Percentiles rank a stretch among this genome's conserved stretches.
phyloP scores from a whole-genome alignment of 2,888 invertebrate genomes.

The Cepaea hortensis region DNA sequence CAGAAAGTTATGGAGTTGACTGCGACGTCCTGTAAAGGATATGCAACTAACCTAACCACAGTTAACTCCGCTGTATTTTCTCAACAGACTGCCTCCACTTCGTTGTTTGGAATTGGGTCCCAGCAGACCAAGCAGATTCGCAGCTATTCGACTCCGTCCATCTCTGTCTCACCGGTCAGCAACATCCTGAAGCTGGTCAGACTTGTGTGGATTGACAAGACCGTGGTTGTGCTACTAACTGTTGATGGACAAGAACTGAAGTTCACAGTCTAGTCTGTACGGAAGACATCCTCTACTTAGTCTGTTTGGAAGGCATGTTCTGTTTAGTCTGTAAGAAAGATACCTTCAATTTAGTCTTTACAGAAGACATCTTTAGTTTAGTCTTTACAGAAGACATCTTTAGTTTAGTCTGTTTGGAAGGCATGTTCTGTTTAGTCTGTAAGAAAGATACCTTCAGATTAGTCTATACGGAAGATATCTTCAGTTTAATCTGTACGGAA shows the following conservation, averaged over 20 bases:
- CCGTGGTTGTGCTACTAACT: slow-evolving; percentile 93
- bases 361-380: too few species aligned
- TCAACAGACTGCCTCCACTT: slow-evolving; percentile 82
- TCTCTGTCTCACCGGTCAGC: slow-evolving; percentile 64
- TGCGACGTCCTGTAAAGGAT: too few species aligned
- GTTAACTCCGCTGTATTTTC: background rate
- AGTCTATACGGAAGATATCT: too few species aligned
- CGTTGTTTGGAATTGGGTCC: slow-evolving; percentile 97
- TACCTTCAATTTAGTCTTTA: too few species aligned
- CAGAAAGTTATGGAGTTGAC: too few species aligned
- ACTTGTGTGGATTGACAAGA: slow-evolving; percentile 95
- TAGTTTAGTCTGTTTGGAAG: slow-evolving; percentile 51
- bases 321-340: too few species aligned
- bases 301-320: background rate
- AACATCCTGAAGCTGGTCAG: slow-evolving; percentile 92
- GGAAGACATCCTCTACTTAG: background rate
- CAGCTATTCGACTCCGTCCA: slow-evolving; percentile 84
- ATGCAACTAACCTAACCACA: too few species aligned
- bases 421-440: background rate
- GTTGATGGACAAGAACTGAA: slow-evolving; percentile 92
- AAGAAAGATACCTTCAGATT: background rate
- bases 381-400: slow-evolving; percentile 57
- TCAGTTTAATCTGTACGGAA: too few species aligned
- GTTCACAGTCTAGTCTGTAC: slow-evolving; percentile 59
- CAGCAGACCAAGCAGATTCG: slow-evolving; percentile 97